Conservation (phyloP, 2,888 invertebrate species). For the Eupsilia transversa region DNA sequence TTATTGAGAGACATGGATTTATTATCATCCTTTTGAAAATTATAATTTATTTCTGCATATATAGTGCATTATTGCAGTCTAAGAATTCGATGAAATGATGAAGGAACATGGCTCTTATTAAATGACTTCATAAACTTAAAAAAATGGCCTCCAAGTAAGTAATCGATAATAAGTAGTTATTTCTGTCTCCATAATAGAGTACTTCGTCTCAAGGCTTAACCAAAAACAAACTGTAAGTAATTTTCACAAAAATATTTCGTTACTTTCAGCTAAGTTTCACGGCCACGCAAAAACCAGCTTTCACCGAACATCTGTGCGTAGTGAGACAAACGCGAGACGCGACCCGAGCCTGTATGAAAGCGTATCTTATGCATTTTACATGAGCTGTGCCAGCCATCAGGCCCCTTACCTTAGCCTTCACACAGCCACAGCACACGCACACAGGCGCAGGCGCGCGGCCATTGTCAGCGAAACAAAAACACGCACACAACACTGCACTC, state of each 20-base stretch:
- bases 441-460: constrained; percentile 64
- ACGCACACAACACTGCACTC: constrained; percentile 74
- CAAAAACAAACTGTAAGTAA: constrained; percentile 48
- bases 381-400: constrained; percentile 83
- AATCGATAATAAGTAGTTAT: not conserved
- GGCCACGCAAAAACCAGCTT: constrained; percentile 81
- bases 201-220: not conserved
- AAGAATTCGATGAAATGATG: not conserved
- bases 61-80: not conserved
- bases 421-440: constrained; percentile 66
- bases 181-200: not conserved
- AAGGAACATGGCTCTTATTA: not conserved
- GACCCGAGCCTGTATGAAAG: constrained; percentile 76
- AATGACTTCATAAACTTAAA: not conserved
- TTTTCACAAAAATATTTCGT: constrained; percentile 59
- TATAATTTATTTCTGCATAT: not conserved
- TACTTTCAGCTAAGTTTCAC: constrained; percentile 76
- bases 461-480: constrained; percentile 76
- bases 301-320: constrained; percentile 86
- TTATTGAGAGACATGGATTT: constrained; percentile 24
- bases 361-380: constrained; percentile 93
- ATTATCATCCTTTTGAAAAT: constrained; percentile 6
- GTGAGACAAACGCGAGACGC: constrained; percentile 83
- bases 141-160: not conserved
- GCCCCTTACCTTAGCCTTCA: constrained; percentile 71